Percentiles rank a stretch among this genome's conserved stretches.
Conservation (phyloP, 2,888 invertebrate genomes). For the Dynastes tityus region DNA sequence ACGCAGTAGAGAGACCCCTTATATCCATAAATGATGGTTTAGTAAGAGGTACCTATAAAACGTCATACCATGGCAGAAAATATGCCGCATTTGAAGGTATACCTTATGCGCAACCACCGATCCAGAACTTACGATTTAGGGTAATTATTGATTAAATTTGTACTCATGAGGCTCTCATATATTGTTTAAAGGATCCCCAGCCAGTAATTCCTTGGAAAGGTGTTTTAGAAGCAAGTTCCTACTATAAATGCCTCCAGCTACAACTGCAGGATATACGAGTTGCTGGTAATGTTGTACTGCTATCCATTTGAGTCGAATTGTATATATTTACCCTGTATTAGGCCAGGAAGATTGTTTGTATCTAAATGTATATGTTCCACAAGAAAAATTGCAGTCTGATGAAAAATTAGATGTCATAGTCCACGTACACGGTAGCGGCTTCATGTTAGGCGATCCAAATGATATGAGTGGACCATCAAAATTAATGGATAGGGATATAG, state of each 20-base stretch:
- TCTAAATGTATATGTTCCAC: conserved; percentile 76
- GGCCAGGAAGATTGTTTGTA: conserved; percentile 81
- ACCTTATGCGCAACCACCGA: conserved; percentile 50
- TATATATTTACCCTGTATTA: conserved; percentile 51
- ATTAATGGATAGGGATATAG: conserved; percentile 67
- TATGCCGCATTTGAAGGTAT: conserved; percentile 50
- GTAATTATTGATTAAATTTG: conserved; percentile 26
- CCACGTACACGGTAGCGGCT: conserved; percentile 72
- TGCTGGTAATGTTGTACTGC: conserved; percentile 52
- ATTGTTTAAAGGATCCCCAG: conserved; percentile 58
- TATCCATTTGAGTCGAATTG: conserved; percentile 65
- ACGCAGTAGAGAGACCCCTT: conserved; percentile 40
- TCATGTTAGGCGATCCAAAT: conserved; percentile 65
- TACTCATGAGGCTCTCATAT: not conserved
- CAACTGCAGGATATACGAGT: conserved; percentile 8
- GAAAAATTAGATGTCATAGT: conserved; percentile 68
- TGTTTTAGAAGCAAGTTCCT: conserved; percentile 58
- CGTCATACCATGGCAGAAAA: conserved; percentile 43
- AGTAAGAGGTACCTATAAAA: conserved; percentile 41
- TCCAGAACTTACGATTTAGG: conserved; percentile 41
- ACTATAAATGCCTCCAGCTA: conserved; percentile 61
- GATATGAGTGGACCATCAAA: conserved; percentile 68
- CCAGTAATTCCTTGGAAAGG: conserved; percentile 61
- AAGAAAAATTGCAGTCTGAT: conserved; percentile 66
- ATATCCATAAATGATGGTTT: conserved; percentile 40